Conservation (phyloP, 2,888 invertebrate genomes). For the Drosophila aldrichi region DNA sequence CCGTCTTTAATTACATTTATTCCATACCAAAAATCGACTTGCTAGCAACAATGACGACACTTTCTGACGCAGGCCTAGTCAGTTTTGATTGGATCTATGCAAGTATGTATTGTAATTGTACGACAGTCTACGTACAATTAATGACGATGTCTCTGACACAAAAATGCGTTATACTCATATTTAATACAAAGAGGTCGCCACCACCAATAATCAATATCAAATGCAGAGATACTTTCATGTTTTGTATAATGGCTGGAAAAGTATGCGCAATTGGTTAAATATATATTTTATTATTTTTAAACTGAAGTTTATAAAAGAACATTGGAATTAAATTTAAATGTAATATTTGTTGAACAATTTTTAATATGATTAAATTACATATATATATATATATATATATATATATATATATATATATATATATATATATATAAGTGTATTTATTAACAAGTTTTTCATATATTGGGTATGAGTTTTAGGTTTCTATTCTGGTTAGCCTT, state of each 20-base stretch:
- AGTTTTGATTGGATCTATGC: conserved; percentile 8
- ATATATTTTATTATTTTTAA: no score
- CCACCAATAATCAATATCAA: conserved; percentile 40
- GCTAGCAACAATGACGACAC: conserved; percentile 36
- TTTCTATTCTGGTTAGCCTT: no score
- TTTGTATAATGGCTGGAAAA: not conserved
- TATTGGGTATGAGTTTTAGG: not conserved
- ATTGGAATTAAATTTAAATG: no score
- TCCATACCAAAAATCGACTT: conserved; percentile 7
- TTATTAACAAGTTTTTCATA: not conserved
- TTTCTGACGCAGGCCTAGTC: conserved; percentile 13
- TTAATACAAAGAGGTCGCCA: conserved; percentile 30
- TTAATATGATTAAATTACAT: not conserved
- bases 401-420: no score
- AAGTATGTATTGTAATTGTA: not conserved
- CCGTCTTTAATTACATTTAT: conserved; percentile 29
- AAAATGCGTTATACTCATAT: conserved; percentile 16
- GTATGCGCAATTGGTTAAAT: not conserved
- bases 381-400: no score
- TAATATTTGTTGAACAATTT: not conserved
- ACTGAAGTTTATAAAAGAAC: not conserved
- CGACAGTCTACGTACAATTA: conserved; percentile 5
- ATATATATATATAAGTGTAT: not conserved
- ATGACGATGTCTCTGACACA: conserved; percentile 28
- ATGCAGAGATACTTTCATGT: conserved; percentile 11